These are phyloP conservation scores for Drosophila birchii DNA, from an alignment of 2,888 invertebrate species.

Conservation along the genomic window DNA sequence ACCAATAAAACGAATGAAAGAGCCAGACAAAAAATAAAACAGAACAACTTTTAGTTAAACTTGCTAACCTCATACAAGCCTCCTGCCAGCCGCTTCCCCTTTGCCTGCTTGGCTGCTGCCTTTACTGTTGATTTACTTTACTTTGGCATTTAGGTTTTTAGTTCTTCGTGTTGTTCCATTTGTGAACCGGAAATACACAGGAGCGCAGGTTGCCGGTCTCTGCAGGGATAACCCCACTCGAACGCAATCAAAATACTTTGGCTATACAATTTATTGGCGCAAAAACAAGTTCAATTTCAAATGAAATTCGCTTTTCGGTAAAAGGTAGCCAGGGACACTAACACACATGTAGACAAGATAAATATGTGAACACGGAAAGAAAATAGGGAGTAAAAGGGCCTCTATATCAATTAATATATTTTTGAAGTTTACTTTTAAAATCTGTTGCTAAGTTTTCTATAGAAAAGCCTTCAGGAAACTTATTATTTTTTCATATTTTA, in stretches of 20 bases:
- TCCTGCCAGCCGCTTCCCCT: neutral
- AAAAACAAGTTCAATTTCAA: constrained; percentile 80
- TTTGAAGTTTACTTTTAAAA: too few species aligned
- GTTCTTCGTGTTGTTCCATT: constrained; percentile 60
- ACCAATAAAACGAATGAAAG: constrained; percentile 39
- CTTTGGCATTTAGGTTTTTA: constrained; percentile 77
- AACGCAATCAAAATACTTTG: constrained; percentile 79
- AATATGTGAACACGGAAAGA: constrained; percentile 44
- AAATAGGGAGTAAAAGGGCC: neutral
- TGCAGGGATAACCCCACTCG: constrained; percentile 35
- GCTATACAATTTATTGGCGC: constrained; percentile 79
- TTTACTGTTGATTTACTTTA: constrained; percentile 76
- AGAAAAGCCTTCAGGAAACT: neutral
- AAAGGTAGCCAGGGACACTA: constrained; percentile 40
- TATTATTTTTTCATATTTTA: neutral
- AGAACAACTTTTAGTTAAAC: constrained; percentile 64
- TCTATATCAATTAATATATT: neutral
- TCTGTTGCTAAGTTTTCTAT: neutral
- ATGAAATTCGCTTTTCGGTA: constrained; percentile 70
- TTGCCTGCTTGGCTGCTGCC: constrained; percentile 59
- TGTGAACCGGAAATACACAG: constrained; percentile 73
- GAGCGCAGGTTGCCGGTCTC: constrained; percentile 57
- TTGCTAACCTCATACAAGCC: constrained; percentile 48
- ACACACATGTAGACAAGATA: constrained; percentile 55
- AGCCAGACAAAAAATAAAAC: constrained; percentile 37